Evolutionary conservation across 1,140 invertebrate genomes (phyloP).

Genomic region (Lordiphosa stackelbergi): DNA sequence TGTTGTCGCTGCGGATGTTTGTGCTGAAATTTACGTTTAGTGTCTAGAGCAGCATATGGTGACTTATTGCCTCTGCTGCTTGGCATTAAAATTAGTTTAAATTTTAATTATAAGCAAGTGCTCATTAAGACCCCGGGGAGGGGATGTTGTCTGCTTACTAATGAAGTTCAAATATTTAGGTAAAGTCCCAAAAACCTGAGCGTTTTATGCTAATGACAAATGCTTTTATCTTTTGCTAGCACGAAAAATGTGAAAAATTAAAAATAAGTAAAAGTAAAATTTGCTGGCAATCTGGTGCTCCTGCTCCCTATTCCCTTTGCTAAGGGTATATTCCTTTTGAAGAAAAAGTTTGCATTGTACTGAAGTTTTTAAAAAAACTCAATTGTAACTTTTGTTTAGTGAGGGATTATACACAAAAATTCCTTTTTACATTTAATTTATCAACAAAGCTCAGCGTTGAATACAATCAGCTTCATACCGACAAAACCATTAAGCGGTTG

Average conservation of each 20-base stretch:
- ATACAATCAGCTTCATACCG: no score
- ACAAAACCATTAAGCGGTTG: no score
- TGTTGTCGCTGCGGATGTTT: no score
- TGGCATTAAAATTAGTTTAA: slow-evolving; percentile 62
- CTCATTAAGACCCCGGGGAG: slow-evolving; percentile 24
- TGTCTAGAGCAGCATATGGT: slow-evolving; percentile 18
- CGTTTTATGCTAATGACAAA: slow-evolving; percentile 74
- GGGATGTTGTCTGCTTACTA: slow-evolving; percentile 24
- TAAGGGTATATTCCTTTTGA: neutral
- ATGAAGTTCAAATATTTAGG: slow-evolving; percentile 71
- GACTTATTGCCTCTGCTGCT: slow-evolving; percentile 21
- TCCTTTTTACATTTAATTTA: no score
- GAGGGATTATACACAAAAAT: no score
- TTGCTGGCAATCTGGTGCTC: slow-evolving; percentile 61
- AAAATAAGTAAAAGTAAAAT: slow-evolving; percentile 53
- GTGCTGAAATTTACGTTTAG: slow-evolving; percentile 14
- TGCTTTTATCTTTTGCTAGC: slow-evolving; percentile 63
- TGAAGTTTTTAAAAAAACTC: no score
- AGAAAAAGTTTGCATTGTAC: no score
- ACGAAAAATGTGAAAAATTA: slow-evolving; percentile 45
- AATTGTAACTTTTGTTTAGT: no score
- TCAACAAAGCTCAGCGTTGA: no score
- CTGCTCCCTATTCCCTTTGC: slow-evolving; percentile 7
- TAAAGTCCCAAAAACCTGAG: slow-evolving; percentile 44
- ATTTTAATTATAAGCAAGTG: slow-evolving; percentile 60